Base-by-base conservation (phyloP, 2,797 vertebrate species). In the Sylvilagus floridanus region DNA sequence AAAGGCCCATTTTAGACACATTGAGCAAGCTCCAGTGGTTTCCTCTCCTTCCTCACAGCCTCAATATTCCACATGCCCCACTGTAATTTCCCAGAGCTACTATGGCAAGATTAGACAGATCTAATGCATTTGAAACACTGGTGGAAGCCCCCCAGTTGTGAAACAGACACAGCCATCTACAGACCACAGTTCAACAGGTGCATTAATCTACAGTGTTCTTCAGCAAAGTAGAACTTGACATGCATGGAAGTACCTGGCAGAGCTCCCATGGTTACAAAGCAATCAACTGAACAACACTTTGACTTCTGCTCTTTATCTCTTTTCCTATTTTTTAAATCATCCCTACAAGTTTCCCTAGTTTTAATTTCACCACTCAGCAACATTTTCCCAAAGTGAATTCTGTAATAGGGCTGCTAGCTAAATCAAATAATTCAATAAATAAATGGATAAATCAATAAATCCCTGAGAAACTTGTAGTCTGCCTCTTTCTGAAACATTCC, bases 161-260 rank as follows among this genome's bases (percentile, higher is more conserved):
- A 78, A 90, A 93, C 19, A 94, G 91, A 96, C 42, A 54, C 6
- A 85, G 50, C 78, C 71, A 60, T 90, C 97, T 93, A 88, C 63
- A 97, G 82, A 90, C 16, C 62, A 96, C 66, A 94, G 72, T 96
- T 97, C 65, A 97, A 95, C 95, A 94, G 78, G 86, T 95, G 57
- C 42, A 84, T 86, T 96, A 96, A 97, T 97, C 91, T 94, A 81
- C 69, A 68, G 54, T 88, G 97, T 97, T 98, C 97, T 96, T 96
- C 94, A 94, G 93, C 82, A 97, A 98, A 88, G 97, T 90, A 97
- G 97, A 98, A 97, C 96, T 98, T 98, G 97, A 98, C 94, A 96
- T 62, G 77, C 91, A 97, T 95, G 88, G 97, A 98, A 97, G 93
- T 96, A 90, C 93, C 96, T 98, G 96, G 97, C 95, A 97, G 95